phyloP scores from a whole-genome alignment of 2,113 vertebrate species.

The Smithornis capensis region DNA sequence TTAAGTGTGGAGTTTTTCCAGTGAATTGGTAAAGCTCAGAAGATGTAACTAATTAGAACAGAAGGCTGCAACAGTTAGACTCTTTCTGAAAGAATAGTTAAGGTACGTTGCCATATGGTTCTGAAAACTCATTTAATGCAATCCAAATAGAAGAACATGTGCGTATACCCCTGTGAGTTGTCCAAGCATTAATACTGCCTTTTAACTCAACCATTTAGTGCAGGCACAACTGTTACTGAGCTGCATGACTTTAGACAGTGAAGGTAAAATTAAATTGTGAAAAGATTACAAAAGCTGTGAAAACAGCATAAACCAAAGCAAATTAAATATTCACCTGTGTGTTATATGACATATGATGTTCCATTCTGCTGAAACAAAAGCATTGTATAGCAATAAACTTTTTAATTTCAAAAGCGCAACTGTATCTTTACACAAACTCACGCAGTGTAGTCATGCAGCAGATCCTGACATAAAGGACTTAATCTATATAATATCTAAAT shows the following conservation, averaged over 20 bases:
- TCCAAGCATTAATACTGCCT: slow-evolving; percentile 51
- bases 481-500: neutral
- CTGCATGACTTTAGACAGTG: neutral
- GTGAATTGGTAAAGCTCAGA: slow-evolving; percentile 47
- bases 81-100: slow-evolving; percentile 58
- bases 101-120: slow-evolving; percentile 49
- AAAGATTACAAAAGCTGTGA: neutral
- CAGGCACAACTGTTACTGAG: slow-evolving; percentile 47
- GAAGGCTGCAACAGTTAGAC: slow-evolving; percentile 57
- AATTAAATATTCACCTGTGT: neutral
- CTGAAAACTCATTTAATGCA: slow-evolving; percentile 59
- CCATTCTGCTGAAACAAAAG: neutral
- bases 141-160: slow-evolving; percentile 57
- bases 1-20: slow-evolving; percentile 26
- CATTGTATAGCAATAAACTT: neutral
- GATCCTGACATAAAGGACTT: neutral
- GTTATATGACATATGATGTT: neutral
- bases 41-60: slow-evolving; percentile 62
- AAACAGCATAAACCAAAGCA: slow-evolving; percentile 3
- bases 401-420: neutral
- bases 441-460: accelerated
- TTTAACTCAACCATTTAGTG: slow-evolving; percentile 54
- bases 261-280: slow-evolving; percentile 3
- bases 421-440: neutral
- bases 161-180: slow-evolving; percentile 35